These are phyloP conservation scores for Elysia crispata DNA, from an alignment of 2,888 invertebrate species.

Conservation along the genomic window DNA sequence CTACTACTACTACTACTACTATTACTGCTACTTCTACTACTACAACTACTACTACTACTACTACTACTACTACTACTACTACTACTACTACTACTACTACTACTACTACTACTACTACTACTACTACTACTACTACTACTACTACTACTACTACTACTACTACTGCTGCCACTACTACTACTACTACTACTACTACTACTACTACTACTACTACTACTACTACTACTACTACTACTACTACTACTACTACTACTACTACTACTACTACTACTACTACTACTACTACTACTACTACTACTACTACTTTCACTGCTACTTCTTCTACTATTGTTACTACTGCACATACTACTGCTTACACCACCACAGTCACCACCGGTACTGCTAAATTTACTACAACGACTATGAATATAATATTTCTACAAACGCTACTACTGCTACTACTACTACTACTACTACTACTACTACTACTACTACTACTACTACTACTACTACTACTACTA, in stretches of 20 bases:
- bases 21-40: slow-evolving; percentile 6
- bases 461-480: slow-evolving; percentile 10
- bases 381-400: no score
- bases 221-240: slow-evolving; percentile 11
- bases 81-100: background rate
- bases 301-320: slow-evolving; percentile 29
- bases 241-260: background rate
- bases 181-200: slow-evolving; percentile 5
- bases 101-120: background rate
- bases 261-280: slow-evolving; percentile 15
- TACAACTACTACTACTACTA: slow-evolving; percentile 34
- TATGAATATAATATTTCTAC: no score
- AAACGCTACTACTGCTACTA: background rate
- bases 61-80: slow-evolving; percentile 28
- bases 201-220: slow-evolving; percentile 5
- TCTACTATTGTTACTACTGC: slow-evolving; percentile 10
- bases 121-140: background rate
- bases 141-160: slow-evolving; percentile 22
- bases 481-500: slow-evolving; percentile 14
- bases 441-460: slow-evolving; percentile 6
- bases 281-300: slow-evolving; percentile 12
- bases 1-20: slow-evolving; percentile 1
- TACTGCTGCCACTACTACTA: slow-evolving; percentile 28
- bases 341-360: no score
- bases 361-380: background rate